Percentiles rank a stretch among this genome's conserved stretches.
Conservation (phyloP, 2,888 invertebrate species). For the Volucella bombylans region DNA sequence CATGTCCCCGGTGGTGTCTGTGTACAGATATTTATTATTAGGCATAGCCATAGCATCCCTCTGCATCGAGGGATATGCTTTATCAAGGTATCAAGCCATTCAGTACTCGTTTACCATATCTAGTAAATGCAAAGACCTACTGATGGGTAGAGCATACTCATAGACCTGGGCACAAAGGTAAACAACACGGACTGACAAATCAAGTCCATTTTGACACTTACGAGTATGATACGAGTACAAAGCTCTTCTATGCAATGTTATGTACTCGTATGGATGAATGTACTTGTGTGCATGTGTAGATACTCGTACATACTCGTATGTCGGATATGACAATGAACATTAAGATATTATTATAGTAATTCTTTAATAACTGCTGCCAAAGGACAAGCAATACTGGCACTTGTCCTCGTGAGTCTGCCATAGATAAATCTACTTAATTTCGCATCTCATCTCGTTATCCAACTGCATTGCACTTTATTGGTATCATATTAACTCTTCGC, state of each 20-base stretch:
- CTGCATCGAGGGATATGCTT: constrained; percentile 34
- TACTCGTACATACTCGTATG: too few relatives aligned
- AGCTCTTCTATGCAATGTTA: constrained; percentile 45
- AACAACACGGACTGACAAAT: constrained; percentile 59
- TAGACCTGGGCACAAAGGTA: constrained; percentile 37
- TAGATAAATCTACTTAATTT: constrained; percentile 50
- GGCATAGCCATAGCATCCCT: constrained; percentile 45
- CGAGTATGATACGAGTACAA: constrained; percentile 35
- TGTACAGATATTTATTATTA: constrained; percentile 63
- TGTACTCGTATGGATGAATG: too few relatives aligned
- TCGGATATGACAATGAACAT: constrained; percentile 48
- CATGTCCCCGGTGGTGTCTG: constrained; percentile 67
- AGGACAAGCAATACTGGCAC: constrained; percentile 40
- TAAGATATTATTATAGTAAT: constrained; percentile 44
- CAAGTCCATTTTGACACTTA: constrained; percentile 68
- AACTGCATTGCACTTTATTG: constrained; percentile 62
- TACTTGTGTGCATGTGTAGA: too few relatives aligned
- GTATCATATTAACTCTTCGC: constrained; percentile 60
- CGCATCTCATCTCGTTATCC: constrained; percentile 47
- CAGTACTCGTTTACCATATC: too few relatives aligned
- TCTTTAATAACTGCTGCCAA: constrained; percentile 65
- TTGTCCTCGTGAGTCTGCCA: neutral
- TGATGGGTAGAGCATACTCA: constrained; percentile 35
- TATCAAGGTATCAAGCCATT: constrained; percentile 39
- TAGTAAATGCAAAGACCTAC: constrained; percentile 36